Conservation (phyloP, 92 coral and sea anemone species). For the Micromussa lordhowensis region DNA sequence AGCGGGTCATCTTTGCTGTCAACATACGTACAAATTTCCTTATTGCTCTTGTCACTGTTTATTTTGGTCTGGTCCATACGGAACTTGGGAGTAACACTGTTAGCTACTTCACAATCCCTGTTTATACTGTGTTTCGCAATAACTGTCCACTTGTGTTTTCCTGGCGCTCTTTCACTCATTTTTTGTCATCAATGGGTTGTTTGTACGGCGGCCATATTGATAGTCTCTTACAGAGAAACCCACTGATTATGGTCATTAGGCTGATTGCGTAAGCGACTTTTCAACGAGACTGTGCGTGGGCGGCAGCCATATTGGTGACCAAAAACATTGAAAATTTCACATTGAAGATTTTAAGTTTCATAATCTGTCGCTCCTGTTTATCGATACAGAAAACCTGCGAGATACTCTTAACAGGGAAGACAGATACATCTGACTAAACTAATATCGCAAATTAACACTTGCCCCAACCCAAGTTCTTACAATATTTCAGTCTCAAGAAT, state of each 20-base stretch:
- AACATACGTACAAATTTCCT: too few relatives aligned
- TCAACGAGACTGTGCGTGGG: neutral
- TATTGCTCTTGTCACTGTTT: too few relatives aligned
- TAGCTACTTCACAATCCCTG: too few relatives aligned
- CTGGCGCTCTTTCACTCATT: neutral
- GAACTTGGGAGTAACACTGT: too few relatives aligned
- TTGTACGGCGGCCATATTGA: neutral
- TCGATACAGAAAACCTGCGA: neutral
- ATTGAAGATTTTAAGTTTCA: neutral
- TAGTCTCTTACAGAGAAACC: neutral
- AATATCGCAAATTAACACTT: too few relatives aligned
- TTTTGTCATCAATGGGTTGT: neutral
- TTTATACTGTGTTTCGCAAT: neutral
- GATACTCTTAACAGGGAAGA: neutral
- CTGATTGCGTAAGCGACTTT: neutral
- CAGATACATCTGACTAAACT: neutral
- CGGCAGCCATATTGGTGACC: neutral
- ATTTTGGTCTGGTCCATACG: too few relatives aligned
- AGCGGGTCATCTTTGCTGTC: too few relatives aligned
- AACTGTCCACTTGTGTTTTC: neutral
- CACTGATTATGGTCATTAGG: too few relatives aligned
- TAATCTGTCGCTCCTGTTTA: neutral
- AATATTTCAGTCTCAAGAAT: too few relatives aligned
- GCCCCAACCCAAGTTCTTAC: too few relatives aligned
- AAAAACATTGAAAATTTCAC: neutral